Evolutionary conservation across 2,797 vertebrate genomes (phyloP), one percentile per base, ranked within the genome.

Genomic region (Adelosebastes latens): DNA sequence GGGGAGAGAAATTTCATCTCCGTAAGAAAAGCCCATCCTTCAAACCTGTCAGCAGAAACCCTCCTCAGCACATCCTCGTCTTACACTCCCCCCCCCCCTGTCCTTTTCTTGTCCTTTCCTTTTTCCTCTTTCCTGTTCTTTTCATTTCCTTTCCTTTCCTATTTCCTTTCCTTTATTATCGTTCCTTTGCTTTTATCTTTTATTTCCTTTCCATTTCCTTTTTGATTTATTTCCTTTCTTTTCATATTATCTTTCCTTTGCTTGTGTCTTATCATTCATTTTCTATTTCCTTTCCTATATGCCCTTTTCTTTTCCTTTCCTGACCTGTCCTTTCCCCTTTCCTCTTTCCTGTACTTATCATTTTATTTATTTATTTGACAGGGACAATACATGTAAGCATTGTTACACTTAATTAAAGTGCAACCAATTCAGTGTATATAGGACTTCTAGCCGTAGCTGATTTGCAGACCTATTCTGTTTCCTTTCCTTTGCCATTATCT

Each of bases 1-100:
- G 75, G 70, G 27, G 59, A 55, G 68, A 80, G 75, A 66, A 76
- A 85, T 80, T 53, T 87, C 81, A 83, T 82, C 84, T 87, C 84
- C 3, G 31, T 36, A 53, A 79, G 58, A 80, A 79, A 82, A 65
- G 18, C 20, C 56, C 89, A 90, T 91, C 86, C 59, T 79, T 91
- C 88, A 92, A 63, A 86, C 42, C 80, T 82, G 87, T 88, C 86
- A 27, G 81, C 59, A 49, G 66, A 69, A 83, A 72, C 76, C 6
- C 55, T 69, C 81, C 75, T 88, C 90, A 85, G 88, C 87, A 85
- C 31, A 39, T 78, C 67, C 69, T 58, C 56, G 4, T 13, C 29
- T 58, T 8, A 36, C 74, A 13, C 81, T 3, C 10, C 5, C 25
- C 25, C 2, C 24, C 16, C 2, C 2, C 2, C n/a, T 12, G 29